Conservation (phyloP, 2,113 vertebrate genomes). For the Eulacestoma nigropectus region DNA sequence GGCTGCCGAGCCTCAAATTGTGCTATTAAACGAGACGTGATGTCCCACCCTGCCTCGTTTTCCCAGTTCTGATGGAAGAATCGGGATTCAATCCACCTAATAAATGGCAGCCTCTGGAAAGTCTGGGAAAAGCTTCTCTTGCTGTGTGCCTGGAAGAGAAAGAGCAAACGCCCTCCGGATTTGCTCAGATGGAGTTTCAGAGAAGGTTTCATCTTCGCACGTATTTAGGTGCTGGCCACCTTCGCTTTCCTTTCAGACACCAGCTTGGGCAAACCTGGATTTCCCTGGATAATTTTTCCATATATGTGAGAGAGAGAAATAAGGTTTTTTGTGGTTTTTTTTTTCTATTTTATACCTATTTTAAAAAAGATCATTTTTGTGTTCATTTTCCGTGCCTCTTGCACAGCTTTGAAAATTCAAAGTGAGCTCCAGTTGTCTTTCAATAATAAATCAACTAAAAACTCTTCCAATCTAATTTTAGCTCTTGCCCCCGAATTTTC, state of each 20-base stretch:
- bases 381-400: not conserved
- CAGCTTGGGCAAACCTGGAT: not conserved
- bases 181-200: not conserved
- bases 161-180: not conserved
- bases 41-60: not conserved
- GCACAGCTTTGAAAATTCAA: not conserved
- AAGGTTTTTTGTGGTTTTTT: not conserved
- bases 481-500: not conserved
- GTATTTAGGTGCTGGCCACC: not conserved
- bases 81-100: not conserved
- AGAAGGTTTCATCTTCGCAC: not conserved
- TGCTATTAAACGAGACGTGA: not conserved
- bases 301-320: not conserved
- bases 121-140: not conserved
- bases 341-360: not conserved
- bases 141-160: not conserved
- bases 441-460: not conserved
- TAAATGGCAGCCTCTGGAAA: not conserved
- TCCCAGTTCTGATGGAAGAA: not conserved
- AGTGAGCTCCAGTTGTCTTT: not conserved
- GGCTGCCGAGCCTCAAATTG: conserved; percentile 1
- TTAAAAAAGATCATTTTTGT: not conserved
- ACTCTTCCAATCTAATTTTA: not conserved
- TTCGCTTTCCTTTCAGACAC: not conserved
- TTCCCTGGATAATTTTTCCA: not conserved